Conservation (phyloP, 2,888 invertebrate species). For the Tetragnatha montana region DNA sequence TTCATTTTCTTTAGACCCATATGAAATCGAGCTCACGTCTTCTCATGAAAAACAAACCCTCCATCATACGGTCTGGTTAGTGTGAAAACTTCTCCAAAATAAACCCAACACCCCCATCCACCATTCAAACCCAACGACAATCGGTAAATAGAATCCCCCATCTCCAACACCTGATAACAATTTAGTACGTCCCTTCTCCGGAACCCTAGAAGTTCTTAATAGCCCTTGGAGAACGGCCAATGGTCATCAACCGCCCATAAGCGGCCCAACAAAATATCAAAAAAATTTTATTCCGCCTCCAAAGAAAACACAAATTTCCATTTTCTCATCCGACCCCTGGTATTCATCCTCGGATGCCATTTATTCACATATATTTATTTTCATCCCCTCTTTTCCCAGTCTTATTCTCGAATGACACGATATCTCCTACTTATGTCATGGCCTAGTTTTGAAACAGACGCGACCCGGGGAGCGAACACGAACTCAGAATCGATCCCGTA, state of each 20-base stretch:
- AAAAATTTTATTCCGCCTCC: constrained; percentile 5
- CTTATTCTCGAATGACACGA: constrained; percentile 29
- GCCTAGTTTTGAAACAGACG: constrained; percentile 46
- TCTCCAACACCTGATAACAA: background rate
- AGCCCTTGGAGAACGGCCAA: constrained; percentile 26
- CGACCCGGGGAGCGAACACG: constrained; percentile 1
- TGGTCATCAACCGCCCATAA: constrained; percentile 10
- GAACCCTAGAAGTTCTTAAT: constrained; percentile 26
- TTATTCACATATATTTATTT: constrained; percentile 59
- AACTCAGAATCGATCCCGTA: background rate
- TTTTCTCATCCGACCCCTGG: constrained; percentile 26
- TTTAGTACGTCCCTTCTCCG: background rate
- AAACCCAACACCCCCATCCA: too few species aligned
- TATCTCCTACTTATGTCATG: constrained; percentile 49
- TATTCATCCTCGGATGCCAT: constrained; percentile 25
- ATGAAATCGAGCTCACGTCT: too few species aligned
- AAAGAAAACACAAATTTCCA: constrained; percentile 31
- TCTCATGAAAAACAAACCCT: too few species aligned
- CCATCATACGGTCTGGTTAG: too few species aligned
- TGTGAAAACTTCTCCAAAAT: too few species aligned
- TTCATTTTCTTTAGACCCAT: too few species aligned
- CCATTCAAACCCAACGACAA: background rate
- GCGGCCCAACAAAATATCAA: constrained; percentile 29
- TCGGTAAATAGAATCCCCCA: background rate
- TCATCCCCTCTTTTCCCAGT: constrained; percentile 12